These are phyloP conservation scores for Dynastes grantii DNA, from an alignment of 2,888 invertebrate genomes.

Conservation along the genomic window DNA sequence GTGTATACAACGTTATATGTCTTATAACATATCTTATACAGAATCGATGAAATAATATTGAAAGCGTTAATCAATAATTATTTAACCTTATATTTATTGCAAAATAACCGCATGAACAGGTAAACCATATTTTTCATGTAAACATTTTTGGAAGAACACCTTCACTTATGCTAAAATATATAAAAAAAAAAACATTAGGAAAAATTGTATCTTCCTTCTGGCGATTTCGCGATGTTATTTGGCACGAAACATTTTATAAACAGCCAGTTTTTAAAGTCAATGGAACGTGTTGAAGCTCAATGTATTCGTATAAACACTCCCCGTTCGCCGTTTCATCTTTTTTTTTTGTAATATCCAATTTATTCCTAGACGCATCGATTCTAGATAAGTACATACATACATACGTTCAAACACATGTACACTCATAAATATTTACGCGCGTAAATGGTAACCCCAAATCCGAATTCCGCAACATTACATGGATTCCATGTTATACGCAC, in stretches of 20 bases:
- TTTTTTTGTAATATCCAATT: conserved; percentile 2
- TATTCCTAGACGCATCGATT: conserved; percentile 10
- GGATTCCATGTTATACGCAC: neutral
- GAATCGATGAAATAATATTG: too few species aligned
- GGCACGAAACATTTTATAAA: conserved; percentile 8
- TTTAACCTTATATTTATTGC: too few species aligned
- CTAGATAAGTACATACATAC: neutral
- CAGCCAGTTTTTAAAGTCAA: neutral
- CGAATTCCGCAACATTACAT: conserved; percentile 39
- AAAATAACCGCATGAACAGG: too few species aligned
- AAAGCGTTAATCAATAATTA: too few species aligned
- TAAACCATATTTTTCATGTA: too few species aligned
- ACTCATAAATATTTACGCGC: conserved; percentile 24
- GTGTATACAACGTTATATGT: too few species aligned
- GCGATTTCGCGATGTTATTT: conserved; percentile 12
- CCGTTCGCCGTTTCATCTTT: conserved; percentile 2
- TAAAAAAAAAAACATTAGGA: neutral
- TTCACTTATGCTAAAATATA: neutral
- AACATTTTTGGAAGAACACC: too few species aligned
- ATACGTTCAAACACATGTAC: conserved; percentile 9
- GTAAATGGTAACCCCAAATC: conserved; percentile 34
- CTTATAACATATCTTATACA: too few species aligned
- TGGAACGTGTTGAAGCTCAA: neutral
- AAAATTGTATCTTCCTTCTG: neutral
- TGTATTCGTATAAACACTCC: neutral